phyloP scores from a whole-genome alignment of 2,888 invertebrate genomes.

The Lymantria dispar region DNA sequence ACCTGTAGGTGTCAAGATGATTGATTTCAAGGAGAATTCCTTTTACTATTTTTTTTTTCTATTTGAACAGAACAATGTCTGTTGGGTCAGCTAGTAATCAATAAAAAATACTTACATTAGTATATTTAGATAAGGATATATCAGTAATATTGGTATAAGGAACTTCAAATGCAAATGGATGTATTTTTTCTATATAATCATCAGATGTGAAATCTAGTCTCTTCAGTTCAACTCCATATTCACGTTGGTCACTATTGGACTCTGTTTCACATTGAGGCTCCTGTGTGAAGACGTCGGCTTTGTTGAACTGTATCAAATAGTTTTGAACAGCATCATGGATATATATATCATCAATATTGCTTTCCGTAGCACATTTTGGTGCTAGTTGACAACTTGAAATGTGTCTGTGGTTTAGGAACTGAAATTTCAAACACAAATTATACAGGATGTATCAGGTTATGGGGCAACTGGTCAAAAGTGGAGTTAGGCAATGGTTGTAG shows the following conservation, averaged over 20 bases:
- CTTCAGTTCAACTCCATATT: slow-evolving; percentile 45
- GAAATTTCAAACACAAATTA: slow-evolving; percentile 27
- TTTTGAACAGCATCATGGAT: slow-evolving; percentile 40
- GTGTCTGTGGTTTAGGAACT: slow-evolving; percentile 65
- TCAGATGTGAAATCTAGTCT: slow-evolving; percentile 56
- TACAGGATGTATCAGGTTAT: too few species aligned
- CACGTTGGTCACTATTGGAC: slow-evolving; percentile 33
- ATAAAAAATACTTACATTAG: slow-evolving; percentile 48
- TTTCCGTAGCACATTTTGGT: slow-evolving; percentile 50
- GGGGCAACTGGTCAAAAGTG: too few species aligned
- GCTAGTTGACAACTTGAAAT: slow-evolving; percentile 68
- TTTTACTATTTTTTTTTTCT: too few species aligned
- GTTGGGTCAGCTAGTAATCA: not conserved
- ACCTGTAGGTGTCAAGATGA: too few species aligned
- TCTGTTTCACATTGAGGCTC: slow-evolving; percentile 29
- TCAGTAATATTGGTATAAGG: slow-evolving; percentile 55
- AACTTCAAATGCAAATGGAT: slow-evolving; percentile 43
- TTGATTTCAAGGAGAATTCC: too few species aligned
- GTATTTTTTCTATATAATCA: slow-evolving; percentile 66
- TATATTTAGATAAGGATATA: slow-evolving; percentile 61
- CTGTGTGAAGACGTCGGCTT: slow-evolving; percentile 3
- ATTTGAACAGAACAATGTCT: too few species aligned
- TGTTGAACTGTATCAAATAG: slow-evolving; percentile 20
- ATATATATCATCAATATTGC: slow-evolving; percentile 54
- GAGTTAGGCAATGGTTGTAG: too few species aligned